Evolutionary conservation across 2,797 vertebrate species (phyloP).

Genomic region (Pteropus rufus): DNA sequence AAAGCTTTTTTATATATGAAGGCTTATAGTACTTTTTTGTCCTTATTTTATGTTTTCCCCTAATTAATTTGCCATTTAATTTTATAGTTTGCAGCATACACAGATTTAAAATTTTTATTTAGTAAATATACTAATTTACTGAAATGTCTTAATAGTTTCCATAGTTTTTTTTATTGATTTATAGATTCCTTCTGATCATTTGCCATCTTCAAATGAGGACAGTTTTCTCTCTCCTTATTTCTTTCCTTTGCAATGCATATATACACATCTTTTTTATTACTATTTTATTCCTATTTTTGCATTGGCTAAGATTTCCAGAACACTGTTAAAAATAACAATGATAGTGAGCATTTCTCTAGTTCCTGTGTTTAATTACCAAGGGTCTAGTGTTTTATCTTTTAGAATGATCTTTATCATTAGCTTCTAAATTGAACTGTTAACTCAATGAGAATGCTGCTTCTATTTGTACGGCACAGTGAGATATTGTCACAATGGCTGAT

Average conservation of each 20-base stretch:
- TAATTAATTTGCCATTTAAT: not conserved
- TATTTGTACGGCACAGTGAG: not conserved
- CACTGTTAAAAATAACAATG: not conserved
- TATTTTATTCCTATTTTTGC: not conserved
- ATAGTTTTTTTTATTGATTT: not conserved
- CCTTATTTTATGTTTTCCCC: not conserved
- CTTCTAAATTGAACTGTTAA: not conserved
- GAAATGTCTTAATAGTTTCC: not conserved
- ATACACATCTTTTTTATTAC: not conserved
- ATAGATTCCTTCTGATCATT: not conserved
- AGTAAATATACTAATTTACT: not conserved
- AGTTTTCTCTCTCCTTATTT: not conserved
- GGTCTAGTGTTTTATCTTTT: not conserved
- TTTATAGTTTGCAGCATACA: not conserved
- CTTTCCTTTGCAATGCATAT: not conserved
- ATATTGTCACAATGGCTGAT: not conserved
- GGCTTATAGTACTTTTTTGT: not conserved
- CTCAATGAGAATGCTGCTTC: not conserved
- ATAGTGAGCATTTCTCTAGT: not conserved
- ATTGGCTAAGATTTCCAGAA: not conserved
- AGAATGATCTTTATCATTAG: not conserved
- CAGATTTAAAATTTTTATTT: not conserved
- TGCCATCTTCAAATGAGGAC: not conserved
- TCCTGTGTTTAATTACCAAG: conserved; percentile 21
- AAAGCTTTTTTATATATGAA: not conserved